Evolutionary conservation across 2,888 invertebrate species (phyloP).

Genomic region (Apantesis nais): DNA sequence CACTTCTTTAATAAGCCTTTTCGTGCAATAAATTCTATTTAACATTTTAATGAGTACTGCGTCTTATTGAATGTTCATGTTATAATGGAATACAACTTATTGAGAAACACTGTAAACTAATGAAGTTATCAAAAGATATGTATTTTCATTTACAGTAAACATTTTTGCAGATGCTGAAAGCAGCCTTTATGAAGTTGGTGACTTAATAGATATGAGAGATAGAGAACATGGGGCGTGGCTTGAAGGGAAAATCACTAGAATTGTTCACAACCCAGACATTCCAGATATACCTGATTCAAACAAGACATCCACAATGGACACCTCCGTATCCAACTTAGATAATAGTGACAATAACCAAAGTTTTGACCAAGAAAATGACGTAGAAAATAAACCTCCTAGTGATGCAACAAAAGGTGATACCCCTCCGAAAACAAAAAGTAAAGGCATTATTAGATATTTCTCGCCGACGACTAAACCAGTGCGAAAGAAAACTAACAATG

Average conservation of each 20-base stretch:
- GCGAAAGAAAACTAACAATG: constrained; percentile 45
- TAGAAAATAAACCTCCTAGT: constrained; percentile 60
- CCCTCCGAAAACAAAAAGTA: constrained; percentile 47
- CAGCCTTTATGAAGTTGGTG: constrained; percentile 84
- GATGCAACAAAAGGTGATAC: constrained; percentile 42
- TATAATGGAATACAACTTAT: too few relatives aligned
- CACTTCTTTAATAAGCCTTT: too few relatives aligned
- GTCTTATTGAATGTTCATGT: too few relatives aligned
- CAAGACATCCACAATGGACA: constrained; percentile 1
- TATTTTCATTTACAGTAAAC: not conserved
- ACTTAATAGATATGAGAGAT: constrained; percentile 88
- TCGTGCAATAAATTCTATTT: too few relatives aligned
- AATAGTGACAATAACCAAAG: constrained; percentile 32
- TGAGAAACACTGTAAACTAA: too few relatives aligned
- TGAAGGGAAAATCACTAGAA: constrained; percentile 87
- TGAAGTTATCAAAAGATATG: too few relatives aligned
- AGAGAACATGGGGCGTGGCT: constrained; percentile 89
- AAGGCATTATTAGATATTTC: constrained; percentile 66
- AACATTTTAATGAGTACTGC: too few relatives aligned
- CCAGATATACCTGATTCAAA: constrained; percentile 20
- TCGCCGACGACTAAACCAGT: constrained; percentile 52
- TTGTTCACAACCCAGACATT: constrained; percentile 70
- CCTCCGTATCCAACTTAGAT: constrained; percentile 24
- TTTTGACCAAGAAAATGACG: constrained; percentile 56
- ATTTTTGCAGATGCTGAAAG: constrained; percentile 73